These are phyloP conservation scores for Lithobates sylvaticus DNA, from an alignment of 2,797 vertebrate species.

Conservation along the genomic window DNA sequence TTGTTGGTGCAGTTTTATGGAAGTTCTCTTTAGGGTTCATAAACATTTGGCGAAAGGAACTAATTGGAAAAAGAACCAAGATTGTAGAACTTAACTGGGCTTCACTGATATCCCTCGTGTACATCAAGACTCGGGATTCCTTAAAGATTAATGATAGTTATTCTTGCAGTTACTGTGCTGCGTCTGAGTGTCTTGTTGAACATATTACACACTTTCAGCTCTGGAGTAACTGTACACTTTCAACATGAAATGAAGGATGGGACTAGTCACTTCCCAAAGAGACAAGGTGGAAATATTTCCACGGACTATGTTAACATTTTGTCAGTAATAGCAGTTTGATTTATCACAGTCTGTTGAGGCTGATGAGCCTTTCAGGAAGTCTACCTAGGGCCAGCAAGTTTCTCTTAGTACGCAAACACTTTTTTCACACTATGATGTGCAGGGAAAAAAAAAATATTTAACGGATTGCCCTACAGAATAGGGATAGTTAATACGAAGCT, in stretches of 20 bases:
- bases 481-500: neutral
- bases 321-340: conserved; percentile 58
- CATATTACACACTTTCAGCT: conserved; percentile 35
- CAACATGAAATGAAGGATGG: conserved; percentile 53
- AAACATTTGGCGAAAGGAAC: neutral
- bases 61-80: neutral
- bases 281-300: conserved; percentile 54
- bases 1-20: too few species aligned
- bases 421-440: conserved; percentile 24
- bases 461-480: neutral
- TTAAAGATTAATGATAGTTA: conserved; percentile 40
- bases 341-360: conserved; percentile 48
- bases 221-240: conserved; percentile 43
- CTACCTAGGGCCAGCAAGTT: conserved; percentile 38
- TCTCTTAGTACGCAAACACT: conserved; percentile 8
- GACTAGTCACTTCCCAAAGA: conserved; percentile 49
- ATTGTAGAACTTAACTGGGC: neutral
- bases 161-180: conserved; percentile 37
- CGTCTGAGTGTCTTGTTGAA: conserved; percentile 25
- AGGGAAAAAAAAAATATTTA: neutral
- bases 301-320: conserved; percentile 57
- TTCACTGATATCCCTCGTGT: neutral
- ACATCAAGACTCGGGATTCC: conserved; percentile 15
- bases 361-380: conserved; percentile 43
- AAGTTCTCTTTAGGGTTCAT: too few species aligned